Conservation (phyloP, 2,113 vertebrate species). For the Silurus glanis region DNA sequence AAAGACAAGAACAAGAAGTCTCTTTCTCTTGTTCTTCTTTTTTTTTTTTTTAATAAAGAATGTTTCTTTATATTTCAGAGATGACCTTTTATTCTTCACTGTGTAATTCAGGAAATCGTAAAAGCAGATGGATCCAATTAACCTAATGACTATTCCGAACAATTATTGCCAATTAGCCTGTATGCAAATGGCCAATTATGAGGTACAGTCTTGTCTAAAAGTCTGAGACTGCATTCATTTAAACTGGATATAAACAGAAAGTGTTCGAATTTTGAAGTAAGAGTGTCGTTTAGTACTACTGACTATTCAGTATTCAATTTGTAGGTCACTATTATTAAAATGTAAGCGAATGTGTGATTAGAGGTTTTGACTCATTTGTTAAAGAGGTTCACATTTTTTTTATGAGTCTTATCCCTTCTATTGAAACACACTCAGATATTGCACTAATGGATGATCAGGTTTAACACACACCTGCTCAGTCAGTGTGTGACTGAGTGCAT, state of each 20-base stretch:
- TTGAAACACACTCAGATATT: too few species aligned
- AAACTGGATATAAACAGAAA: not conserved
- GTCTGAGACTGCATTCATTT: not conserved
- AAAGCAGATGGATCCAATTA: constrained; percentile 5
- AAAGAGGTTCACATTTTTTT: too few species aligned
- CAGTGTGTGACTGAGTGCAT: not conserved
- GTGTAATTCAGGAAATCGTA: not conserved
- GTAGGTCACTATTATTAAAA: too few species aligned
- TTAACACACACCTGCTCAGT: too few species aligned
- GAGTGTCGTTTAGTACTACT: too few species aligned
- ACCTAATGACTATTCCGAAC: not conserved
- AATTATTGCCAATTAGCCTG: not conserved
- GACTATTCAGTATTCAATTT: not conserved
- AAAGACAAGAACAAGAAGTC: too few species aligned
- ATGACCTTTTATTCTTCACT: not conserved
- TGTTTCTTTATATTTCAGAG: not conserved
- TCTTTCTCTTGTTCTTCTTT: too few species aligned
- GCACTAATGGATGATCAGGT: too few species aligned
- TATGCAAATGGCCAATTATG: not conserved
- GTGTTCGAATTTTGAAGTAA: not conserved
- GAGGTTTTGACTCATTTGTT: too few species aligned
- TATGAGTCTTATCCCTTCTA: too few species aligned
- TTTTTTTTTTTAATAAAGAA: not conserved
- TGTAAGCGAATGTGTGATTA: too few species aligned
- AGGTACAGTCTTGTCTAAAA: not conserved